Base-by-base conservation (phyloP, 2,888 invertebrate species). In the Cryptophagus acutangulus region DNA sequence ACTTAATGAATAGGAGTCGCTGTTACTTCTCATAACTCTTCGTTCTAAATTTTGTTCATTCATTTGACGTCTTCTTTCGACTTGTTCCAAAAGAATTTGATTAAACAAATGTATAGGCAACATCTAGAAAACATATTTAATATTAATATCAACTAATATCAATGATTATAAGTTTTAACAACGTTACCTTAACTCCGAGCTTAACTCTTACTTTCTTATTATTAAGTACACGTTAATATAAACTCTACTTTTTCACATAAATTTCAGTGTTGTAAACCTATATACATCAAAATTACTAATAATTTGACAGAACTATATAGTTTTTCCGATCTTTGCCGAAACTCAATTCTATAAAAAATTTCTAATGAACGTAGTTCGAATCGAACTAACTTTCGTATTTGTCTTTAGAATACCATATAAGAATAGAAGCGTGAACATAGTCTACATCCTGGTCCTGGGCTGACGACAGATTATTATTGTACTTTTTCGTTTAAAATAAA, bases 61-160 rank as follows among this genome's bases (percentile, higher is more conserved):
- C 29, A 29, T 12, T 29, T 29, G 8, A 29, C 12, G 8, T 20
- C 13, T 35, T 20, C 3, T 35, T 20, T 20, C n/a, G n/a, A 20
- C 20, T 35, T 12, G 10, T n/a, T 35, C 20, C 6, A 16, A 12
- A 20, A n/a, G 20, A 17, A 35, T 35, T 35, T 20, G 20, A 24
- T 20, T 20, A n/a, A 35, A 18, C n/a, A 35, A 18, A 35, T 15
- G 15, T 20, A 35, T 20, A 12, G 35, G 10, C 17, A 15, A 14
- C 35, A 35, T 16, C 35, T 20, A 9, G 9, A 20, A 4, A 15
- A 33, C 13, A 33, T 5, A 13, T 29, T 8, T n/a, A 29, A 8
- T 6, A n/a, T n/a, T 29, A 29, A 6, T 10, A n/a, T 8, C n/a
- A 29, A 12, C 5, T 29, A n/a, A 29, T n/a, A n/a, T n/a, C n/a